phyloP scores from a whole-genome alignment of 2,113 vertebrate species.

The Oophaga pumilio region DNA sequence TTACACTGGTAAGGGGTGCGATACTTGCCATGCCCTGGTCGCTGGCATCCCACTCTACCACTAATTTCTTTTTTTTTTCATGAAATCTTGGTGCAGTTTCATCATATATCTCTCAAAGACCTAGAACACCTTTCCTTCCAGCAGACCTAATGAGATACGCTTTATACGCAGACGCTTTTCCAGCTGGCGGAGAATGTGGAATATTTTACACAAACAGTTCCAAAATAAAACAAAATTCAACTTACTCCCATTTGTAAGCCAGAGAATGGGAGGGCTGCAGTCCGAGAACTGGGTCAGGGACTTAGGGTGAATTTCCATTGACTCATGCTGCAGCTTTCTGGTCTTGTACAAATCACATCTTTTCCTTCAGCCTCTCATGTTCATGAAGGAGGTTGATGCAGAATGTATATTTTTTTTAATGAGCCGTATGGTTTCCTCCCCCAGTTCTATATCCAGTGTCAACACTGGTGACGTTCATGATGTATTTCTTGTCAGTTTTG shows the following conservation, averaged over 20 bases:
- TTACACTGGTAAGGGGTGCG: no score
- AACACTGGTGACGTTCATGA: conserved; percentile 31
- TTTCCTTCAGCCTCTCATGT: conserved; percentile 8
- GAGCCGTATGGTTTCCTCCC: conserved; percentile 13
- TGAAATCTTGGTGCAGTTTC: neutral
- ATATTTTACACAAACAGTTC: conserved; percentile 60
- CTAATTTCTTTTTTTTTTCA: neutral
- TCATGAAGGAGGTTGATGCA: neutral
- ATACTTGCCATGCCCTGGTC: no score
- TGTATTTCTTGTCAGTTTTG: conserved; percentile 41
- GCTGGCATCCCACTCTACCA: no score
- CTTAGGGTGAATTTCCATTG: conserved; percentile 53
- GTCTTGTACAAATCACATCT: conserved; percentile 13
- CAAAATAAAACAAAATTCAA: conserved; percentile 51
- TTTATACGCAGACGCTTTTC: conserved; percentile 53
- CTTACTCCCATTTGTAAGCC: conserved; percentile 16
- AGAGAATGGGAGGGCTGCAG: conserved; percentile 19
- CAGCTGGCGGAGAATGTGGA: conserved; percentile 66
- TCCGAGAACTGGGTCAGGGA: conserved; percentile 47
- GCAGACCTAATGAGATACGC: conserved; percentile 32
- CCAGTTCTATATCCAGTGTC: neutral
- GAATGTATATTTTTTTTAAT: conserved; percentile 46
- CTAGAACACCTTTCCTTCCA: conserved; percentile 9
- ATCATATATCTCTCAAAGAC: neutral
- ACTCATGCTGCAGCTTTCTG: conserved; percentile 25